A percentile compares a stretch with the other conserved stretches of the same genome.
Conservation (phyloP, 2,888 invertebrate genomes). For the Arctia plantaginis region DNA sequence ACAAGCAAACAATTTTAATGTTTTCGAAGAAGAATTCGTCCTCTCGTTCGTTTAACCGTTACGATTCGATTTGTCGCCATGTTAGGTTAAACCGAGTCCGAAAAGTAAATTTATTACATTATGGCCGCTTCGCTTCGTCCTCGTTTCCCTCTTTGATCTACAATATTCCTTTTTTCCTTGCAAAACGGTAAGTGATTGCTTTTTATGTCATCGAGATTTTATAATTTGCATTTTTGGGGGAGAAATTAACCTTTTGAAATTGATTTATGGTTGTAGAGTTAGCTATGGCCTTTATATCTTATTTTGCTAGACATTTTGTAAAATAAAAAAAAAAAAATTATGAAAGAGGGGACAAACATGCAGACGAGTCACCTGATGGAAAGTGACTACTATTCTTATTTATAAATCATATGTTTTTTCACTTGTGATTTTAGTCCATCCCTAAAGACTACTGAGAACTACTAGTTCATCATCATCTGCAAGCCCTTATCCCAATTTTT, state of each 20-base stretch:
- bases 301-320: neutral
- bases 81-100: slow-evolving; percentile 63
- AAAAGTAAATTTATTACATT: slow-evolving; percentile 77
- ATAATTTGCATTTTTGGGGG: slow-evolving; percentile 47
- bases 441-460: too few species aligned
- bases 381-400: too few species aligned
- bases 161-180: slow-evolving; percentile 61
- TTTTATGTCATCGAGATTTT: slow-evolving; percentile 66
- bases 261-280: slow-evolving; percentile 33
- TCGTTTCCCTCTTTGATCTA: slow-evolving; percentile 70
- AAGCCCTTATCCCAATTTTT: too few species aligned
- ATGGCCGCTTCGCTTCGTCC: slow-evolving; percentile 68
- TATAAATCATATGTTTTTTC: too few species aligned
- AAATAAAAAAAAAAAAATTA: too few species aligned
- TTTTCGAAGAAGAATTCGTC: slow-evolving; percentile 66
- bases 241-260: slow-evolving; percentile 45
- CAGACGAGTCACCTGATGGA: too few species aligned
- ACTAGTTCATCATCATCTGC: too few species aligned
- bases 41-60: slow-evolving; percentile 64
- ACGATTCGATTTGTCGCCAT: slow-evolving; percentile 79
- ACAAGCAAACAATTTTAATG: slow-evolving; percentile 67
- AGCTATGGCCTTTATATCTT: neutral
- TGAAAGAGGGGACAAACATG: too few species aligned
- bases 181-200: slow-evolving; percentile 63
- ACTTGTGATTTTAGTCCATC: too few species aligned